Base-by-base conservation (phyloP, 2,113 vertebrate genomes). In the Toxostoma redivivum region DNA sequence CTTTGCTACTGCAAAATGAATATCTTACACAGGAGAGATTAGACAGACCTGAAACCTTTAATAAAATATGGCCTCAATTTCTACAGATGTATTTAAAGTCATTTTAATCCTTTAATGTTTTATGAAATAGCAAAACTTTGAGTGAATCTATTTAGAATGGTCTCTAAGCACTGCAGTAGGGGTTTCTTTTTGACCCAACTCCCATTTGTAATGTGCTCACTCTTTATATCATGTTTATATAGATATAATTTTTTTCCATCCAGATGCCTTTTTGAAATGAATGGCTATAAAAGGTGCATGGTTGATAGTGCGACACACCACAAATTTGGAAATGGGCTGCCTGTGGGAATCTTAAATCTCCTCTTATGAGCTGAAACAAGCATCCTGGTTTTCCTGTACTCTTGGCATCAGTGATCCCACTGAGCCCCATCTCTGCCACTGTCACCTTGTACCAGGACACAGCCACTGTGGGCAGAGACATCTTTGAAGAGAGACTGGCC, bases 61-160 rank as follows among this genome's bases (percentile, higher is more conserved):
- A 91, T 95, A 92, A 95, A 95, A 93, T 71, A 94, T 8, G 38
- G 54, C 57, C 70, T 58, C 80, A 57, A 89, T 90, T 96, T 88
- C 91, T 94, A 94, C 70, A 83, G 88, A 92, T 92, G 71, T 90
- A 92, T 94, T 92, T 87, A 92, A 94, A 97, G 88, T 73, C 3
- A 92, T 95, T 96, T 93, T 93, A 90, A 96, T 90, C 58, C 77
- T 84, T 95, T 84, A 90, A 96, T 80, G 91, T 94, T 93, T 96
- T 78, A 88, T 95, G 87, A 90, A 95, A 93, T 91, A 94, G 88
- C 88, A 92, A 94, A 94, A 82, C 85, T 95, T 90, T 91, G 67
- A 74, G 61, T 58, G 86, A 91, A 80, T 77, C 84, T 95, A 61
- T 84, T 92, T 78, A 79, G 69, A 81, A 95, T 25, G 42, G 80